Conservation (phyloP, 2,113 vertebrate genomes). For the Plecturocebus donacophilus region DNA sequence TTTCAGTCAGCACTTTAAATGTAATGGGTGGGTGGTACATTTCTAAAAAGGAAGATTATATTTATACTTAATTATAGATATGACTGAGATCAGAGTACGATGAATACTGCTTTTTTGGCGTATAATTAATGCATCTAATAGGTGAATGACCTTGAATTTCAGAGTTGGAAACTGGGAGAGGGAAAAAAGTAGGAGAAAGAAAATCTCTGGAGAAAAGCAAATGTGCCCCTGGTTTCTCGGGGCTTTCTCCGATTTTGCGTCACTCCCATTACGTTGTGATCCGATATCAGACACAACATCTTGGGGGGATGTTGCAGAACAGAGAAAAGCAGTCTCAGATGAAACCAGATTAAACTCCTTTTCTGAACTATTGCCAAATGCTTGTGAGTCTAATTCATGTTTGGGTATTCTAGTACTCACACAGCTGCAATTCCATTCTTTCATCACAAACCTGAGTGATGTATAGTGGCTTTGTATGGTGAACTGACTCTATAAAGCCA, state of each 20-base stretch:
- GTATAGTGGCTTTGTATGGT: slow-evolving; percentile 74
- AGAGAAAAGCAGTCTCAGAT: slow-evolving; percentile 73
- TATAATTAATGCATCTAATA: slow-evolving; percentile 73
- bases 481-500: slow-evolving; percentile 70
- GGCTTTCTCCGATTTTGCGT: slow-evolving; percentile 45
- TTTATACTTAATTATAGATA: slow-evolving; percentile 69
- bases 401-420: slow-evolving; percentile 71
- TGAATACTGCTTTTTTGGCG: not conserved
- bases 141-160: slow-evolving; percentile 69
- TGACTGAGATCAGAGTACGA: slow-evolving; percentile 32
- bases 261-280: slow-evolving; percentile 63
- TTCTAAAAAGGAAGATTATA: slow-evolving; percentile 52
- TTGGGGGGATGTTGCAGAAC: slow-evolving; percentile 69
- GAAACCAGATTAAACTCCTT: slow-evolving; percentile 78
- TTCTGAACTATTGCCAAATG: slow-evolving; percentile 79
- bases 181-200: not conserved
- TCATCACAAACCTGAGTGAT: slow-evolving; percentile 71
- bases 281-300: slow-evolving; percentile 70
- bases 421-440: slow-evolving; percentile 78
- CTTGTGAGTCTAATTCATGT: slow-evolving; percentile 75
- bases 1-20: slow-evolving; percentile 51
- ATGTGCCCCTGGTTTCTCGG: slow-evolving; percentile 23
- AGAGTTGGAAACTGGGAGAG: not conserved
- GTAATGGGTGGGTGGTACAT: slow-evolving; percentile 45
- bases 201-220: slow-evolving; percentile 28